Evolutionary conservation across 2,888 invertebrate species (phyloP).

Genomic region (Lomographa bimaculata): DNA sequence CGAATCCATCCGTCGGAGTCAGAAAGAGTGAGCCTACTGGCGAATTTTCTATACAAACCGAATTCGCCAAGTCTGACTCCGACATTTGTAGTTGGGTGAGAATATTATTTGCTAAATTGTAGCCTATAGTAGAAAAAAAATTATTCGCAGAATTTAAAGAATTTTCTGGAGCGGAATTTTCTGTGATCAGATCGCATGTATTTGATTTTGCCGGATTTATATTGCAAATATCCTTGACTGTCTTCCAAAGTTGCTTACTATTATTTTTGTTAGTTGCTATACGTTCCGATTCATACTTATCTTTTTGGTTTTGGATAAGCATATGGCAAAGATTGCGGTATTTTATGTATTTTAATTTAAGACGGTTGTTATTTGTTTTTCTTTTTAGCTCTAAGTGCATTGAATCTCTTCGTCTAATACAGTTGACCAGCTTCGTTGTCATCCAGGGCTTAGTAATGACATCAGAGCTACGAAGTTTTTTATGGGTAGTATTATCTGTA

Average conservation of each 20-base stretch:
- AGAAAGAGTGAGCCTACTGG: neutral
- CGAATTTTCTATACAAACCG: too few species aligned
- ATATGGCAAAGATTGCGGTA: neutral
- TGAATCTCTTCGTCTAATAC: neutral
- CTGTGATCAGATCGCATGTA: too few species aligned
- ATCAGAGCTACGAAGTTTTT: neutral
- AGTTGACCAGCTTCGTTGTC: neutral
- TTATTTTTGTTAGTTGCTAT: neutral
- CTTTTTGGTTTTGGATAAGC: neutral
- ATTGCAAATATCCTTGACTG: too few species aligned
- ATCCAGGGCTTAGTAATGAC: conserved; percentile 1
- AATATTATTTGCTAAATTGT: too few species aligned
- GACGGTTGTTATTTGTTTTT: neutral
- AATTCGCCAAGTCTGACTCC: too few species aligned
- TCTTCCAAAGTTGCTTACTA: too few species aligned
- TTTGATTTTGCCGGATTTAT: too few species aligned
- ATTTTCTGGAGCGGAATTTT: too few species aligned
- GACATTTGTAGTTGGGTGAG: too few species aligned
- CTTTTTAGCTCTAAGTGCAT: conserved; percentile 1
- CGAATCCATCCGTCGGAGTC: neutral
- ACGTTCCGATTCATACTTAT: neutral
- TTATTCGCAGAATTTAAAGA: too few species aligned
- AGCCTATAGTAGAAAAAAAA: too few species aligned
- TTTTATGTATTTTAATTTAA: neutral
- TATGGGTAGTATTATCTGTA: neutral